These are phyloP conservation scores for Piprites chloris DNA, from an alignment of 2,113 vertebrate species.

Conservation along the genomic window DNA sequence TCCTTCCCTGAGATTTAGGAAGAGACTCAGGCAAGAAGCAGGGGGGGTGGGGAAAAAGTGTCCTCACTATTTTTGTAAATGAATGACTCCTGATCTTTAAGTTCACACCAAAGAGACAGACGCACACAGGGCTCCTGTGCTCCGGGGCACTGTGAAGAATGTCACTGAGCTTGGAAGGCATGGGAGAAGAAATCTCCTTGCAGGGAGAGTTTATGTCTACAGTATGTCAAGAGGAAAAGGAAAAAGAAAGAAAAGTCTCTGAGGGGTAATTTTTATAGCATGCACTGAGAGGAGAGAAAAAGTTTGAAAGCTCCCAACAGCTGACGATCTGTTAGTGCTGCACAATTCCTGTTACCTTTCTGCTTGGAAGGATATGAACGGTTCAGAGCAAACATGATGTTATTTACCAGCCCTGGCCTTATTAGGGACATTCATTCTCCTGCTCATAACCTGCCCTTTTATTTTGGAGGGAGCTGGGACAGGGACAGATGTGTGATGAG, in stretches of 20 bases:
- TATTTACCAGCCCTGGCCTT: neutral
- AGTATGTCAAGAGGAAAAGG: slow-evolving; percentile 50
- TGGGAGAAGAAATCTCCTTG: neutral
- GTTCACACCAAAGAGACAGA: slow-evolving; percentile 34
- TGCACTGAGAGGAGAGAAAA: neutral
- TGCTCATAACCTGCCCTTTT: neutral
- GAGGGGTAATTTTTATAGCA: slow-evolving; percentile 1
- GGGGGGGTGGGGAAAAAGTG: neutral
- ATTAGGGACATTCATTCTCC: neutral
- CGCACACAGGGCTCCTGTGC: neutral
- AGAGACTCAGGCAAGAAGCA: neutral
- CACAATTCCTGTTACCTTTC: neutral
- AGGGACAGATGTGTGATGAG: neutral
- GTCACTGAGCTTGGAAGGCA: slow-evolving; percentile 50
- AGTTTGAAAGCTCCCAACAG: slow-evolving; percentile 9
- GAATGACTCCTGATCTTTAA: slow-evolving; percentile 6
- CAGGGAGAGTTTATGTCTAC: slow-evolving; percentile 24
- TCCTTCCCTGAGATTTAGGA: neutral
- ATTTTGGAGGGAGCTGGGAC: neutral
- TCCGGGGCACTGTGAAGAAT: neutral
- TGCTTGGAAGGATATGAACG: neutral
- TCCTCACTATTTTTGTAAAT: neutral
- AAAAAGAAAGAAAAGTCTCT: slow-evolving; percentile 2
- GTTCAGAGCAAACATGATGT: neutral
- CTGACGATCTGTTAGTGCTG: neutral